Evolutionary conservation across 2,113 vertebrate genomes (phyloP), one percentile per base, ranked within the genome.

Genomic region (Herpetotheres cachinnans): DNA sequence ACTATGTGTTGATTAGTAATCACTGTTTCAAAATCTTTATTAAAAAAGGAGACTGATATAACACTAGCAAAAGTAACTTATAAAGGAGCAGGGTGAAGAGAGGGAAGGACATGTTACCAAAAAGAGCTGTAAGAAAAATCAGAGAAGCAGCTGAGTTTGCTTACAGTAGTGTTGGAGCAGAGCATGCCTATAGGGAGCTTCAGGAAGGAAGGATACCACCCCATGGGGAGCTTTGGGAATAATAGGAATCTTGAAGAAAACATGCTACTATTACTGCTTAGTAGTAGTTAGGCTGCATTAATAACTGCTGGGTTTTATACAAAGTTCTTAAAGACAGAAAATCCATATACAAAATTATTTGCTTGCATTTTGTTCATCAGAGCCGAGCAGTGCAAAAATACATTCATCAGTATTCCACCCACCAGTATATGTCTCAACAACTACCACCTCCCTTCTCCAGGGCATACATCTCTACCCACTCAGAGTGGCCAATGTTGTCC

Each of bases 141-240:
- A 54, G 30, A 74, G 61, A 44, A 70, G 36, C 47, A 67, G 11
- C 24, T 26, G 16, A 12, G 25, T 54, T 61, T 79, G 13, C 30
- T 56, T 81, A 47, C 2, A 46, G 27, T 15, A 10, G 6, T 49
- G 18, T 19, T 2, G 0, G 13, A 13, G 17, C 34, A 88, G 38
- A 88, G 16, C 18, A 44, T 8, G 2, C 6, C 30, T 30, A 6
- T 6, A 24, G 16, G 15, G 29, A 74, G 7, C 22, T 80, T 88
- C 52, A 63, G 62, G 44, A n/a, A 63, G 20, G 69, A 63, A 40
- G 15, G n/a, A 59, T 40, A 46, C 1, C 6, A 30, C 0, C 0
- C 16, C 1, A 1, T 24, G 1, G 55, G 88, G 27, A 86, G 12
- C 14, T 56, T 21, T 24, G 9, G 34, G 11, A 59, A 29, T 38